A percentile compares a stretch with the other conserved stretches of the same genome.
Evolutionary conservation across 2,888 invertebrate species (phyloP).

Genomic region (Reticulitermes lucifugus): DNA sequence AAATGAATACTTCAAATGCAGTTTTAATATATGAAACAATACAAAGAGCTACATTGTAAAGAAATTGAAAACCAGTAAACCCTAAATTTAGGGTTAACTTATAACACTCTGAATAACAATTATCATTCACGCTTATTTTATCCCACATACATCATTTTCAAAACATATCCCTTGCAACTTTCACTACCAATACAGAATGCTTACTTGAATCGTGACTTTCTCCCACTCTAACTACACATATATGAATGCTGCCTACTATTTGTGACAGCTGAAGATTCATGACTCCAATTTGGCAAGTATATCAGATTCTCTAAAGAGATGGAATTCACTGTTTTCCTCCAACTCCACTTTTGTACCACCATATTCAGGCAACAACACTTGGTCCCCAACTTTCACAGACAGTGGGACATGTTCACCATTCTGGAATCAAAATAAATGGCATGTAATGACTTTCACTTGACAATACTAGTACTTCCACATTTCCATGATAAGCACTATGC

Average conservation of each 20-base stretch:
- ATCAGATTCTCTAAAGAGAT: slow-evolving; percentile 94
- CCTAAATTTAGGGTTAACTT: background rate
- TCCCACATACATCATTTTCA: background rate
- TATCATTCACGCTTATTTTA: background rate
- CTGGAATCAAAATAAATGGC: slow-evolving; percentile 63
- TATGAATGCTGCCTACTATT: background rate
- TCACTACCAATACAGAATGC: background rate
- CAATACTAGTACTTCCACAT: too few species aligned
- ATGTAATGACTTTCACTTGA: too few species aligned
- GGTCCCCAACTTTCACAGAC: slow-evolving; percentile 90
- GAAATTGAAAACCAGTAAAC: slow-evolving; percentile 1
- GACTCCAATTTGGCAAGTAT: slow-evolving; percentile 87
- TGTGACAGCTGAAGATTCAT: slow-evolving; percentile 14
- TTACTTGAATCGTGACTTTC: background rate
- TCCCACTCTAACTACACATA: slow-evolving; percentile 9
- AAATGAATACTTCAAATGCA: background rate
- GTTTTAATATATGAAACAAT: slow-evolving; percentile 16
- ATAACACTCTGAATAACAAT: background rate
- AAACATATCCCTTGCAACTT: background rate
- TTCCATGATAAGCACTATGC: too few species aligned
- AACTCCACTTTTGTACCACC: slow-evolving; percentile 97
- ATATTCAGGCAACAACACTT: slow-evolving; percentile 96
- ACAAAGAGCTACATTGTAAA: slow-evolving; percentile 9
- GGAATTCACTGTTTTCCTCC: slow-evolving; percentile 89
- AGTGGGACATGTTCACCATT: slow-evolving; percentile 85